Base-by-base conservation (phyloP, 92 coral and sea anemone genomes). In the Pocillopora meandrina region DNA sequence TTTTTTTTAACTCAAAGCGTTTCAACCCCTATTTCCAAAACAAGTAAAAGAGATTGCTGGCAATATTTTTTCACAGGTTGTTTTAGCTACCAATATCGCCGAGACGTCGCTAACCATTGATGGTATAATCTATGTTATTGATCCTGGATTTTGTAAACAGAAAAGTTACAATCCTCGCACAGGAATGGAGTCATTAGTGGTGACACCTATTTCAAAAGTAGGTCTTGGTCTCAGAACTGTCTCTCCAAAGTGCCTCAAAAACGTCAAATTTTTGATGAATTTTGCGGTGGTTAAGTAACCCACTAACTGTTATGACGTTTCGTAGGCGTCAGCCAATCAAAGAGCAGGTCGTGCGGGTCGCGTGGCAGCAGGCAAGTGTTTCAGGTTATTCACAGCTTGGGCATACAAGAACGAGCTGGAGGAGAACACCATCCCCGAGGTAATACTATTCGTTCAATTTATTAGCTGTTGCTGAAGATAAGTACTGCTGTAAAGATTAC, bases 341-440 rank as follows among this genome's bases (percentile, higher is more conserved):
- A 91, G 99, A 56, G 95, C 99, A 68, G 98, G 99, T 7, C 93
- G 99, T 83, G 98, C 99, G 10, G 99, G 99, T 33, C 99, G 99
- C 67, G 99, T 97, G 52, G 97, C 98, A 16, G 99, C 99, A 1
- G 99, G 99, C 76, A 97, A 97, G 84, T 97, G 99, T 84, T 97
- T 97, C 73, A 92, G 99, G 20, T 74, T 97, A 77, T 97, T 94
- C 95, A 97, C 99, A 16, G 99, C 99, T 2, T 97, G 99, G 99
- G 99, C 99, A 12, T 97, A 94, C 90, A 97, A 97, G 61, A 97
- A 97, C 70, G 99, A 97, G 76, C 86, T 97, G 81, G 99, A 97
- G 76, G 98, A 92, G 0, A 97, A 95, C 85, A 97, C 99, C 19
- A 97, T 97, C 34, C 99, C 99, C 5, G 99, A 97, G 90, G 96